phyloP scores from a whole-genome alignment of 2,888 invertebrate genomes.

The Drosophila prolongata region DNA sequence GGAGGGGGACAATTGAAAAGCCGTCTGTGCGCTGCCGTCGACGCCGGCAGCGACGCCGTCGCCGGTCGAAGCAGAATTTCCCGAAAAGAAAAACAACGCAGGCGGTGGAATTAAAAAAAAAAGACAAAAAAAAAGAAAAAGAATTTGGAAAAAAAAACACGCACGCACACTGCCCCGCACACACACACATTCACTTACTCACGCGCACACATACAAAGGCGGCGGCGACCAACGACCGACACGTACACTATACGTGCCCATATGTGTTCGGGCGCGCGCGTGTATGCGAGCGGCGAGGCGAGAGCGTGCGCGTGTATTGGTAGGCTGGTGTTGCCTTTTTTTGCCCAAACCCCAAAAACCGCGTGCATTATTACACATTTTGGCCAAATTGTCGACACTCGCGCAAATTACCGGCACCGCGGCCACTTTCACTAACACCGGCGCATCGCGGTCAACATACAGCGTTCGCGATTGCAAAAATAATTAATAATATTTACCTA shows the following conservation, averaged over 20 bases:
- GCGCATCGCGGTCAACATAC: slow-evolving; percentile 2
- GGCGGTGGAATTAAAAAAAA: slow-evolving; percentile 4
- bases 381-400: slow-evolving; percentile 34
- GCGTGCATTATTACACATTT: slow-evolving; percentile 70
- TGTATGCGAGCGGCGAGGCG: slow-evolving; percentile 48
- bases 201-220: slow-evolving; percentile 43
- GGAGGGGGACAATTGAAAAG: slow-evolving; percentile 5
- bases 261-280: slow-evolving; percentile 41
- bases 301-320: slow-evolving; percentile 35
- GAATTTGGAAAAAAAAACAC: slow-evolving; percentile 53
- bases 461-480: slow-evolving; percentile 51
- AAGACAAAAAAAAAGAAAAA: slow-evolving; percentile 37
- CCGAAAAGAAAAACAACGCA: slow-evolving; percentile 34
- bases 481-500: slow-evolving; percentile 87
- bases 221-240: slow-evolving; percentile 54
- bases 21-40: slow-evolving; percentile 5
- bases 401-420: slow-evolving; percentile 30
- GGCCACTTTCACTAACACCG: slow-evolving; percentile 12
- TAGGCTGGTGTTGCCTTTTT: slow-evolving; percentile 52
- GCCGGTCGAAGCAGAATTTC: slow-evolving; percentile 45
- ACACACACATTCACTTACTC: slow-evolving; percentile 38
- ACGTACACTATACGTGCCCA: slow-evolving; percentile 41
- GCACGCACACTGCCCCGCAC: slow-evolving; percentile 58
- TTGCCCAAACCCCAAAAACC: slow-evolving; percentile 63
- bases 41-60: slow-evolving; percentile 11